A percentile compares a stretch with the other conserved stretches of the same genome.
Conservation (phyloP, 1,140 invertebrate species). For the Apis laboriosa region DNA sequence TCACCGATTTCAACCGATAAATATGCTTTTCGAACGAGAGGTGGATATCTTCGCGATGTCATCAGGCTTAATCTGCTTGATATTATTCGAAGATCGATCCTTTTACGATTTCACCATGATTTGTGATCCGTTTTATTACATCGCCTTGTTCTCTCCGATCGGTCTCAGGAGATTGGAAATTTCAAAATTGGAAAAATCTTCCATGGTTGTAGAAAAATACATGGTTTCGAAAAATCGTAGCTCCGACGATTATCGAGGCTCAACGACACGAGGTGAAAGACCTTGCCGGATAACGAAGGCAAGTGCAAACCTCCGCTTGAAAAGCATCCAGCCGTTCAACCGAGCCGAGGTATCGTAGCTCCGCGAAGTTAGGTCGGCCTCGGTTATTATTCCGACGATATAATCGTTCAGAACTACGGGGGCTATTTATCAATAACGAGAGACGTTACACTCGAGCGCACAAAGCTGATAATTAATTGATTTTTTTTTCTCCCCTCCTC, state of each 20-base stretch:
- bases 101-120: neutral
- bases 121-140: neutral
- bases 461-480: neutral
- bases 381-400: slow-evolving; percentile 35
- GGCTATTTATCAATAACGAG: slow-evolving; percentile 25
- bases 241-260: neutral
- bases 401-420: slow-evolving; percentile 3
- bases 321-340: slow-evolving; percentile 17
- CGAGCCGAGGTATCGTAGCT: neutral
- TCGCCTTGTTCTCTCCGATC: neutral
- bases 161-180: no score
- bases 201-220: no score
- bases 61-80: no score
- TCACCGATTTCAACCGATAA: neutral
- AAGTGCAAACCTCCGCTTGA: slow-evolving; percentile 19
- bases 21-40: neutral
- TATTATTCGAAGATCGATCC: neutral
- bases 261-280: slow-evolving; percentile 19
- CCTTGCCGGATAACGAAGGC: slow-evolving; percentile 26
- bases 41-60: no score
- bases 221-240: slow-evolving; percentile 19
- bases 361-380: slow-evolving; percentile 16
- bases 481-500: neutral
- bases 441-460: neutral
- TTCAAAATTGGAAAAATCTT: neutral